phyloP scores from a whole-genome alignment of 2,113 vertebrate species.

The Xenopus laevis region DNA sequence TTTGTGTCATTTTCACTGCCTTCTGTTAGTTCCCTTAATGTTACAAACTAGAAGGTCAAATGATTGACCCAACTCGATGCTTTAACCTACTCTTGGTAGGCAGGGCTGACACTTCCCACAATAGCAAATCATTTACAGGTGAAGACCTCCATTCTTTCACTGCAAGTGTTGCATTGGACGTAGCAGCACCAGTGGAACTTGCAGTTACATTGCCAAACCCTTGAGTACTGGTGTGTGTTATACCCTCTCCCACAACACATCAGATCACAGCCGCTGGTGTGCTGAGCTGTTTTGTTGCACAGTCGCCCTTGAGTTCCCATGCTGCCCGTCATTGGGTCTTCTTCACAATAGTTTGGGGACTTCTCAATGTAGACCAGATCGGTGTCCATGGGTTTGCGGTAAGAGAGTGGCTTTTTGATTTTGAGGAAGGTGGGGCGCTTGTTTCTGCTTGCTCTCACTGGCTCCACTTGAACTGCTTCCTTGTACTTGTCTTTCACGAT shows the following conservation, averaged over 20 bases:
- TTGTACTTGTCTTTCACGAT: slow-evolving; percentile 96
- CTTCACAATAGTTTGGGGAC: slow-evolving; percentile 96
- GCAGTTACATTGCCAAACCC: slow-evolving; percentile 98
- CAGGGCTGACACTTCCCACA: neutral
- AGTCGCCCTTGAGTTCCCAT: slow-evolving; percentile 88
- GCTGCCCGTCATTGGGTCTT: slow-evolving; percentile 83
- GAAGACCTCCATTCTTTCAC: slow-evolving; percentile 93
- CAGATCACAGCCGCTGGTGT: slow-evolving; percentile 87
- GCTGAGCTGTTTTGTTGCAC: slow-evolving; percentile 94
- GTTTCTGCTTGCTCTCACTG: slow-evolving; percentile 88
- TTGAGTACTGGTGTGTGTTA: slow-evolving; percentile 95
- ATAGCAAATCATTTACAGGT: slow-evolving; percentile 81
- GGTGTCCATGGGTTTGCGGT: slow-evolving; percentile 93
- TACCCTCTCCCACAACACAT: slow-evolving; percentile 98
- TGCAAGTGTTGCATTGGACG: slow-evolving; percentile 97
- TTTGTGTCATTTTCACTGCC: too few species aligned
- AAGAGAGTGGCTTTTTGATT: slow-evolving; percentile 91
- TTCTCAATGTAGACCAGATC: slow-evolving; percentile 96
- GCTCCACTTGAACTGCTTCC: slow-evolving; percentile 88
- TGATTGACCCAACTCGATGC: too few species aligned
- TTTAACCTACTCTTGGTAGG: neutral
- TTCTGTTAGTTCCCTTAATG: too few species aligned
- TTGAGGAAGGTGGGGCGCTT: slow-evolving; percentile 94
- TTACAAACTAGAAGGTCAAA: too few species aligned
- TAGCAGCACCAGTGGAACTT: slow-evolving; percentile 99